Percentiles rank a stretch among this genome's conserved stretches.
These are phyloP conservation scores for Microcebus jonahi DNA, from an alignment of 2,113 vertebrate genomes.

Conservation along the genomic window DNA sequence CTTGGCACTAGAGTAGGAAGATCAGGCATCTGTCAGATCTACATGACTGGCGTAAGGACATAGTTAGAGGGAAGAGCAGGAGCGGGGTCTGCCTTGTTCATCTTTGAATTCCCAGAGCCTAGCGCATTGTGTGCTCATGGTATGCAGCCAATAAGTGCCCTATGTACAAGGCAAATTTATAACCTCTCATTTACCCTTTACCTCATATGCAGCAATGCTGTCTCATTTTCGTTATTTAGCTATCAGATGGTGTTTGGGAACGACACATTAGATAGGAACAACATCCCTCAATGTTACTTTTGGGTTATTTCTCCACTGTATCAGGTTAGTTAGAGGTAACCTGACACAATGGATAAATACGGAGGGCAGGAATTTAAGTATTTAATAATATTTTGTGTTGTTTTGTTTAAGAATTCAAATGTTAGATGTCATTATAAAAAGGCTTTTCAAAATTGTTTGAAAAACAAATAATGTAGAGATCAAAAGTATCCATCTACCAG, in stretches of 20 bases:
- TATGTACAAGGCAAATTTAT: not conserved
- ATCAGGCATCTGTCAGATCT: not conserved
- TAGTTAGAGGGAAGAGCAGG: not conserved
- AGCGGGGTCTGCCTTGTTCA: not conserved
- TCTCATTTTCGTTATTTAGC: constrained; percentile 18
- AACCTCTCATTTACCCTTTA: not conserved
- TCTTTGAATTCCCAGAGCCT: not conserved
- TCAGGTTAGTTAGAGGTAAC: not conserved
- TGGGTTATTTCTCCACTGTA: not conserved
- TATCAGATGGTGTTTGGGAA: not conserved
- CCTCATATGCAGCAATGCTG: not conserved
- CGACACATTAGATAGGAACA: not conserved
- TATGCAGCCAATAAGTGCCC: not conserved
- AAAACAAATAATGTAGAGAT: not conserved
- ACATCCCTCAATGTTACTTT: not conserved
- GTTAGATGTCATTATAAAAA: not conserved
- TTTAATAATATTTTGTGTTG: not conserved
- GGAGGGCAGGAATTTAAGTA: not conserved
- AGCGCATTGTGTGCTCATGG: not conserved
- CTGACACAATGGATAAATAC: not conserved
- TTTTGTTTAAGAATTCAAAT: not conserved
- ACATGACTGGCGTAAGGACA: not conserved
- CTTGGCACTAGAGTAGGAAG: not conserved
- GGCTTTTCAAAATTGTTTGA: not conserved
- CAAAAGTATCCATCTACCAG: not conserved